phyloP scores from a whole-genome alignment of 2,888 invertebrate genomes.

The Ennomos fuscantarius region DNA sequence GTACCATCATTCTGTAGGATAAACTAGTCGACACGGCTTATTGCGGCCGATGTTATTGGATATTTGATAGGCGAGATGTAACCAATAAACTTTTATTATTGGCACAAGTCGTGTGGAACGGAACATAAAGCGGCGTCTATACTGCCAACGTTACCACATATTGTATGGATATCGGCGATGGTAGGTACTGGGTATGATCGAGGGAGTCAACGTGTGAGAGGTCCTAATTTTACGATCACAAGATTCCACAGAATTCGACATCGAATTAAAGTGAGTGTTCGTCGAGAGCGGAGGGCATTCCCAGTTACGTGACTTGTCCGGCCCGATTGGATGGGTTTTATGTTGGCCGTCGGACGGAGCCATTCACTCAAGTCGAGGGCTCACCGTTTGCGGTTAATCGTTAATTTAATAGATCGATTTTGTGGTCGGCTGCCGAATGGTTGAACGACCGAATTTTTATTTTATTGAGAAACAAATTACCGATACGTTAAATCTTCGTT shows the following conservation, averaged over 20 bases:
- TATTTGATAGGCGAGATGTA: conserved; percentile 73
- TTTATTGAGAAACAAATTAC: conserved; percentile 21
- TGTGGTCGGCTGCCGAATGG: conserved; percentile 55
- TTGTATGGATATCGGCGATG: conserved; percentile 20
- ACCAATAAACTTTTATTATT: conserved; percentile 76
- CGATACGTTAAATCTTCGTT: too few species aligned
- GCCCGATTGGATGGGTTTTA: conserved; percentile 79
- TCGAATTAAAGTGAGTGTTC: conserved; percentile 78
- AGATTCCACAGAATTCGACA: conserved; percentile 69
- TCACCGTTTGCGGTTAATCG: conserved; percentile 66
- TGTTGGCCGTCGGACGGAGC: conserved; percentile 66
- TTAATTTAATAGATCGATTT: conserved; percentile 72
- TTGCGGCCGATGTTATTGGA: conserved; percentile 68
- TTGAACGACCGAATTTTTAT: conserved; percentile 32
- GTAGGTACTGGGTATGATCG: conserved; percentile 27
- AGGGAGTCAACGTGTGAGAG: conserved; percentile 48
- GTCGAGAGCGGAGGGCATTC: conserved; percentile 62
- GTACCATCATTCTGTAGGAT: conserved; percentile 56
- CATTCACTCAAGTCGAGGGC: conserved; percentile 59
- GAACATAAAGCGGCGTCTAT: conserved; percentile 52
- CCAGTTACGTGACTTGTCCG: conserved; percentile 75
- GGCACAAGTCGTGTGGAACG: conserved; percentile 63
- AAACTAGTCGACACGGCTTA: conserved; percentile 64
- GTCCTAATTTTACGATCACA: conserved; percentile 77
- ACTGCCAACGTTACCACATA: conserved; percentile 38